Conservation (phyloP, 64 coral and sea anemone species). For the Montipora foliosa region DNA sequence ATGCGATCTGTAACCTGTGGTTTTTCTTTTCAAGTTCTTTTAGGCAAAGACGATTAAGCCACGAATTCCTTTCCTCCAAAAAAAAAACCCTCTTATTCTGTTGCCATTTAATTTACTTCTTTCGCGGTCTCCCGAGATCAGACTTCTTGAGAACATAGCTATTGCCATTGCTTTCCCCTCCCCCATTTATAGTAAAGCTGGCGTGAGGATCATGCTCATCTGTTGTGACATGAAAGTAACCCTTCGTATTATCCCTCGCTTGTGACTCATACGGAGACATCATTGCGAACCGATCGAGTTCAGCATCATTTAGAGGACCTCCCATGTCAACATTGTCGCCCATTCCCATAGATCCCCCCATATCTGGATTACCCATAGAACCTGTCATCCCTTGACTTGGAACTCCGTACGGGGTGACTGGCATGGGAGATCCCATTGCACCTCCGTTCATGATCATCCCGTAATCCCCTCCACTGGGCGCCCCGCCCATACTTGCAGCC, state of each 20-base stretch:
- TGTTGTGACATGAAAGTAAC: slow-evolving; percentile 32
- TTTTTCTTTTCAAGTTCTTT: too few relatives aligned
- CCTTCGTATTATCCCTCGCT: slow-evolving; percentile 64
- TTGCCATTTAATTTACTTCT: slow-evolving; percentile 9
- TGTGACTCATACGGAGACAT: slow-evolving; percentile 79
- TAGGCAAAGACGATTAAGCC: too few relatives aligned
- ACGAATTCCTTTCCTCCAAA: too few relatives aligned
- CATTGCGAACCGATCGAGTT: slow-evolving; percentile 78
- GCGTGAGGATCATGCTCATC: slow-evolving; percentile 38
- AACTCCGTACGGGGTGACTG: slow-evolving; percentile 8
- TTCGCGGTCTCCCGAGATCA: slow-evolving; percentile 27
- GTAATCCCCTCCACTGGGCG: slow-evolving; percentile 14
- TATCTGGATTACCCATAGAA: not conserved
- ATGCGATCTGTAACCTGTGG: too few relatives aligned
- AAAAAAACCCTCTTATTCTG: too few relatives aligned
- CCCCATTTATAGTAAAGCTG: not conserved
- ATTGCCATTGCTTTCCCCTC: not conserved
- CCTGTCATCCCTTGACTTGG: slow-evolving; percentile 9
- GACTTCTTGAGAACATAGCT: slow-evolving; percentile 1
- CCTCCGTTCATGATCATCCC: slow-evolving; percentile 33
- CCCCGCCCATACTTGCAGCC: not conserved
- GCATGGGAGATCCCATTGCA: slow-evolving; percentile 7
- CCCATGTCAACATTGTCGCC: slow-evolving; percentile 43
- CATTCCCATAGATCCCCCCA: slow-evolving; percentile 28
- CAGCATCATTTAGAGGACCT: slow-evolving; percentile 38